phyloP scores from a whole-genome alignment of 1,140 invertebrate genomes.

The Procambarus virginalis region DNA sequence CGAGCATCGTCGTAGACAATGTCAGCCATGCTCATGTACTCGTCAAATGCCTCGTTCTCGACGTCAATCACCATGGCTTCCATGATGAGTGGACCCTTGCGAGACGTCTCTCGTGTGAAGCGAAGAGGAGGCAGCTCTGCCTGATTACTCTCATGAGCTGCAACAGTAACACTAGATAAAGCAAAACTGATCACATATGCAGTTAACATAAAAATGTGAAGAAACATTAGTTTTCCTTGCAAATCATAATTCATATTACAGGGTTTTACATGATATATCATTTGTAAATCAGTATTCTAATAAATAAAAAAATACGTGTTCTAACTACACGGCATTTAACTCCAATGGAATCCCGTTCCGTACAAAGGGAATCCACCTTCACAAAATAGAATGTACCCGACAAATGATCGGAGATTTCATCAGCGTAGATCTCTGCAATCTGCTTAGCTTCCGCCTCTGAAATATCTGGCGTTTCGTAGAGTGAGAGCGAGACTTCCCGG shows the following conservation, averaged over 20 bases:
- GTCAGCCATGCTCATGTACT: slow-evolving; percentile 85
- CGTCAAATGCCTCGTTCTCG: slow-evolving; percentile 80
- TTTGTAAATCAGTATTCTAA: too few species aligned
- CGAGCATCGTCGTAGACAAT: slow-evolving; percentile 69
- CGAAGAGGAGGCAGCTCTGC: slow-evolving; percentile 90
- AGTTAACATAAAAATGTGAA: too few species aligned
- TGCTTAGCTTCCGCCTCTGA: slow-evolving; percentile 92
- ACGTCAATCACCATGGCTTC: slow-evolving; percentile 94
- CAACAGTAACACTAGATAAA: background rate
- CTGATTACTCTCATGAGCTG: slow-evolving; percentile 82
- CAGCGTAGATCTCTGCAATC: slow-evolving; percentile 94
- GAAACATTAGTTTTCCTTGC: too few species aligned
- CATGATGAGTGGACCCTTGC: slow-evolving; percentile 89
- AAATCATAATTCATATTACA: too few species aligned
- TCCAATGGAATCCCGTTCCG: too few species aligned
- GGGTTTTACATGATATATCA: too few species aligned
- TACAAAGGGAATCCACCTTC: too few species aligned
- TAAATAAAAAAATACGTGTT: too few species aligned
- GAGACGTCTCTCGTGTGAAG: slow-evolving; percentile 91
- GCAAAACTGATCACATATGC: background rate
- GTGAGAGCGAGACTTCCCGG: slow-evolving; percentile 90
- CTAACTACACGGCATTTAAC: too few species aligned
- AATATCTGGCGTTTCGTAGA: slow-evolving; percentile 93
- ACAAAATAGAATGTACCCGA: slow-evolving; percentile 77
- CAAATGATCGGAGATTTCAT: slow-evolving; percentile 91